Percentiles rank a stretch among this genome's conserved stretches.
These are phyloP conservation scores for Heliconius erato DNA, from an alignment of 2,888 invertebrate species.

Conservation along the genomic window DNA sequence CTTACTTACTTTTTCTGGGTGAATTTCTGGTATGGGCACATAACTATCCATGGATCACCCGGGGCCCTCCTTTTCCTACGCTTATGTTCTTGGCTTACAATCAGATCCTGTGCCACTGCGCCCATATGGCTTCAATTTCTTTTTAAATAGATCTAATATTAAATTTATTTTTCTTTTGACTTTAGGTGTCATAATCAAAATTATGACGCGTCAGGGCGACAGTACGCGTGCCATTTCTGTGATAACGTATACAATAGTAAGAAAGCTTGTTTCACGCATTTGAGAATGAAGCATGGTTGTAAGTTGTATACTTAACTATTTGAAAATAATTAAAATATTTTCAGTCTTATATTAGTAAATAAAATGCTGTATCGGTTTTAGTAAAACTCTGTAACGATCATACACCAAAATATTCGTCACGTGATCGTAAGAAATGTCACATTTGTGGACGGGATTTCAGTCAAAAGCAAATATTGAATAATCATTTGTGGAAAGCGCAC, in stretches of 20 bases:
- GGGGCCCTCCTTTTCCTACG: too few species aligned
- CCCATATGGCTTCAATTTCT: too few species aligned
- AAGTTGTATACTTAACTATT: conserved; percentile 9
- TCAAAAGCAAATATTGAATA: conserved; percentile 81
- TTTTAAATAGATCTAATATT: too few species aligned
- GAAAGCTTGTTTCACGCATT: conserved; percentile 81
- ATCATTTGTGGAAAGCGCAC: conserved; percentile 79
- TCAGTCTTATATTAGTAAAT: neutral
- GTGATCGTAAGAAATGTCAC: conserved; percentile 78
- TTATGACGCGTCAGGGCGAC: conserved; percentile 65
- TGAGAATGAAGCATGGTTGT: conserved; percentile 80
- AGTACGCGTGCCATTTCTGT: conserved; percentile 80
- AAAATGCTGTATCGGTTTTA: conserved; percentile 47
- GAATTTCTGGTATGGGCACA: too few species aligned
- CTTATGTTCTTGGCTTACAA: too few species aligned
- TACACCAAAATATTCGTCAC: conserved; percentile 65
- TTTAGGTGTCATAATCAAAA: conserved; percentile 71
- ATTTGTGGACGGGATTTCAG: conserved; percentile 79
- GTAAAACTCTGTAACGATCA: conserved; percentile 80
- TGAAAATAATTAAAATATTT: neutral
- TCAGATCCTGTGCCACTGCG: too few species aligned
- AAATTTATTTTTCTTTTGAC: neutral
- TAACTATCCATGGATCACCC: too few species aligned
- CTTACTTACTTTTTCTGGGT: too few species aligned
- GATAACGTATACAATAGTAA: conserved; percentile 77